Percentiles rank a stretch among this genome's conserved stretches.
phyloP scores from a whole-genome alignment of 2,888 invertebrate species.

The Hemaris fuciformis region DNA sequence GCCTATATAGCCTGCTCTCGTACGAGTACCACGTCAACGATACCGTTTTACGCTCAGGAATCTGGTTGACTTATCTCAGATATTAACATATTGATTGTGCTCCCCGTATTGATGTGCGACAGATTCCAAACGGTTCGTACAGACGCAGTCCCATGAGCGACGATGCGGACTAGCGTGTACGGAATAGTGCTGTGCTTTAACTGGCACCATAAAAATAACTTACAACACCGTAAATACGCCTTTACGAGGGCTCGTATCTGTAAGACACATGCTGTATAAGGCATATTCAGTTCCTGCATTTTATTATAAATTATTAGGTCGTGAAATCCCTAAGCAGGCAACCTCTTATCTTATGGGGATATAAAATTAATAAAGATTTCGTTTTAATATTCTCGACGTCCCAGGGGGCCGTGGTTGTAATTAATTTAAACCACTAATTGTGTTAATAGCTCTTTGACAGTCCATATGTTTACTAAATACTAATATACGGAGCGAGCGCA shows the following conservation, averaged over 20 bases:
- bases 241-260: slow-evolving; percentile 51
- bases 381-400: slow-evolving; percentile 17
- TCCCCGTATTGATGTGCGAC: slow-evolving; percentile 70
- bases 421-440: not conserved
- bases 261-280: slow-evolving; percentile 42
- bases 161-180: slow-evolving; percentile 50
- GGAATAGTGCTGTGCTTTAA: slow-evolving; percentile 49
- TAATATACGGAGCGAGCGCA: not conserved
- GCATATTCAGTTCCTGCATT: slow-evolving; percentile 40
- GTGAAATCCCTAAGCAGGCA: slow-evolving; percentile 40
- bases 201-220: slow-evolving; percentile 51
- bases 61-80: slow-evolving; percentile 72
- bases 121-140: slow-evolving; percentile 37
- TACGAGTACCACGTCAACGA: slow-evolving; percentile 61
- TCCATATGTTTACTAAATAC: not conserved
- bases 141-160: slow-evolving; percentile 31
- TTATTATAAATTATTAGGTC: slow-evolving; percentile 54
- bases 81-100: slow-evolving; percentile 78
- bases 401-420: not conserved
- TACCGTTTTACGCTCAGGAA: slow-evolving; percentile 65
- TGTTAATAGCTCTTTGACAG: not conserved
- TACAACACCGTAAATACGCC: slow-evolving; percentile 55
- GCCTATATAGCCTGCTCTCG: slow-evolving; percentile 55
- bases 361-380: slow-evolving; percentile 39
- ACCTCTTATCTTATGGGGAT: slow-evolving; percentile 34